phyloP scores from a whole-genome alignment of 2,113 vertebrate genomes.

The Myotis lucifugus region DNA sequence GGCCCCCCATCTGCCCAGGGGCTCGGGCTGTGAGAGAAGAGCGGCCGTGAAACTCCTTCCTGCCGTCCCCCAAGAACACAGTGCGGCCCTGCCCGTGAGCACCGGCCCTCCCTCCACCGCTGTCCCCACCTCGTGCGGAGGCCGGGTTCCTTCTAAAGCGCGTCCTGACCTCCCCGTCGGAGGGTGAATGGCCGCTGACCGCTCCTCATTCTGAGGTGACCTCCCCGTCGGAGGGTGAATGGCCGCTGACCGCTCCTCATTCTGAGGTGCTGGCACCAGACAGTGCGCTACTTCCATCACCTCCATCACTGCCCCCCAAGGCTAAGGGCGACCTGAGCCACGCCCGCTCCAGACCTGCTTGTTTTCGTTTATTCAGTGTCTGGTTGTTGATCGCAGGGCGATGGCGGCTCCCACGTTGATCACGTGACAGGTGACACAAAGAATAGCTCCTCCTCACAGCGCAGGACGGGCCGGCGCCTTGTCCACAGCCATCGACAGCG shows the following conservation, averaged over 20 bases:
- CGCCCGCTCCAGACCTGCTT: neutral
- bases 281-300: neutral
- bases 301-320: neutral
- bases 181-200: neutral
- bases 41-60: neutral
- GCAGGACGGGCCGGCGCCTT: neutral
- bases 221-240: no score
- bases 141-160: neutral
- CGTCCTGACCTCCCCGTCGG: neutral
- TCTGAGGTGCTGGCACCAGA: neutral
- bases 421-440: no score
- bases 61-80: neutral
- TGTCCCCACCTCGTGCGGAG: neutral
- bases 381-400: neutral
- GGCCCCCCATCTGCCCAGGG: neutral
- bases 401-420: no score
- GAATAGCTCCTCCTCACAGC: neutral
- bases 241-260: neutral
- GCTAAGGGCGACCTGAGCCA: neutral
- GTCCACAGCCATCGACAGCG: neutral
- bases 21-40: no score
- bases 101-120: neutral
- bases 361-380: neutral
- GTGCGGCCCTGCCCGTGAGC: accelerated
- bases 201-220: neutral